These are phyloP conservation scores for Bos taurus DNA, from an alignment of 2,113 vertebrate species.

Conservation along the genomic window ARS-UCD2.0 NC_037350.1:1935001-1935500, in stretches of 20 bases:
- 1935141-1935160: background rate
- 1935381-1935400: background rate
- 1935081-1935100: background rate
- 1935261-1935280: background rate
- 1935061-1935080: background rate
- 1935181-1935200: background rate
- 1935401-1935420: background rate
- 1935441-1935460: background rate
- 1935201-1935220: background rate
- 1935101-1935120: background rate
- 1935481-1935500: background rate
- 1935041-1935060: background rate
- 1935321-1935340: background rate
- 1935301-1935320: background rate
- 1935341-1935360: background rate
- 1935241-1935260: background rate
- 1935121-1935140: background rate
- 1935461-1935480: background rate
- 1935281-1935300: background rate
- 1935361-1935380: background rate
- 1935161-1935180: background rate
- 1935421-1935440: background rate
- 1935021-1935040: background rate
- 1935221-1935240: background rate
- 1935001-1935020: background rate